Conservation (phyloP, 1,140 invertebrate genomes). For the Drosophila eugracilis region DNA sequence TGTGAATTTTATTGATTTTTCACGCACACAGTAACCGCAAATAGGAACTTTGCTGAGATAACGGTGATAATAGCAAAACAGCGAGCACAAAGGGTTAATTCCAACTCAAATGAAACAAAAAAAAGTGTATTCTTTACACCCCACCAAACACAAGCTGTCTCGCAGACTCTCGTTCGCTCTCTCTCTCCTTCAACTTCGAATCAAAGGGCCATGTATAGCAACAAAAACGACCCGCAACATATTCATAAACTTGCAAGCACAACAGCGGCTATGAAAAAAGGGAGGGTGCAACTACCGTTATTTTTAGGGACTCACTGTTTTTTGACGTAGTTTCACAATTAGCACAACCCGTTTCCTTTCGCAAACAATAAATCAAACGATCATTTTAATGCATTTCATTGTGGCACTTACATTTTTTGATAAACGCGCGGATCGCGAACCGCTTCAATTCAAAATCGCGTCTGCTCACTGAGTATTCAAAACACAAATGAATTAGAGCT, state of each 20-base stretch:
- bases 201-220: slow-evolving; percentile 9
- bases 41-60: slow-evolving; percentile 34
- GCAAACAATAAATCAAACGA: too few species aligned
- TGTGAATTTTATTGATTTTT: slow-evolving; percentile 72
- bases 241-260: slow-evolving; percentile 5
- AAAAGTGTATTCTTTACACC: slow-evolving; percentile 16
- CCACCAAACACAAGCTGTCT: slow-evolving; percentile 3
- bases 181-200: slow-evolving; percentile 8
- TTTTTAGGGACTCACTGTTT: slow-evolving; percentile 16
- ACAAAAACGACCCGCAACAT: slow-evolving; percentile 12
- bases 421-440: slow-evolving; percentile 2
- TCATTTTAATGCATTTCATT: too few species aligned
- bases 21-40: slow-evolving; percentile 46
- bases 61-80: slow-evolving; percentile 1
- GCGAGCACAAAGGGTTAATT: slow-evolving; percentile 2
- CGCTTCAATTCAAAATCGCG: background rate
- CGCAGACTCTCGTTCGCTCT: background rate
- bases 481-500: background rate
- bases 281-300: slow-evolving; percentile 23
- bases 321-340: background rate
- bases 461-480: slow-evolving; percentile 6
- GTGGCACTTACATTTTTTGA: too few species aligned
- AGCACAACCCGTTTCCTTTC: background rate
- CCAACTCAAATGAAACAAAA: slow-evolving; percentile 17
- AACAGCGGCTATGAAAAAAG: background rate